phyloP scores from a whole-genome alignment of 2,888 invertebrate species.

The Julus scanicus region DNA sequence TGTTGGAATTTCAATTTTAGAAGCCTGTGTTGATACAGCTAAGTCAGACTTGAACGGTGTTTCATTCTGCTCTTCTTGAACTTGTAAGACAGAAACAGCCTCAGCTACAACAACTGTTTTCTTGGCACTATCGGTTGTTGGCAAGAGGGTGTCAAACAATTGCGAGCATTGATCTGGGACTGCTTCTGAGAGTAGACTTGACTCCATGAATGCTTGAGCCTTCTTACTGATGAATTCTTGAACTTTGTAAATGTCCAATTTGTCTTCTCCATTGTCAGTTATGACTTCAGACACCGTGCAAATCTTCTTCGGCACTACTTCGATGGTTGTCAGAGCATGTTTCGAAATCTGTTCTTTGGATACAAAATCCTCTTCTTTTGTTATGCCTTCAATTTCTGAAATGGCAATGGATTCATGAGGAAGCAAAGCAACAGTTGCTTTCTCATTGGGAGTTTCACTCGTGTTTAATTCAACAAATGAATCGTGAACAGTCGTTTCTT shows the following conservation, averaged over 20 bases:
- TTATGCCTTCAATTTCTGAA: constrained; percentile 57
- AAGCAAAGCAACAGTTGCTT: constrained; percentile 58
- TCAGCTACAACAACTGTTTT: constrained; percentile 54
- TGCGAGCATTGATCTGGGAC: constrained; percentile 9
- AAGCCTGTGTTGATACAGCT: not conserved
- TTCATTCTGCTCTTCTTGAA: constrained; percentile 40
- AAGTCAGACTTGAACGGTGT: not conserved
- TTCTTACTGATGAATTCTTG: constrained; percentile 1
- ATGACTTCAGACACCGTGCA: constrained; percentile 59
- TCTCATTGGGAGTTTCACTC: constrained; percentile 55
- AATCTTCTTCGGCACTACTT: constrained; percentile 56
- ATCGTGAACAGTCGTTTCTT: constrained; percentile 56
- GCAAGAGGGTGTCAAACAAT: constrained; percentile 50
- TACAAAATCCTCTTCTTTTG: constrained; percentile 55
- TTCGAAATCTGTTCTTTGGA: constrained; percentile 40
- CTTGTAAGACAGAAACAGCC: constrained; percentile 50
- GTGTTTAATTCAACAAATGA: constrained; percentile 52
- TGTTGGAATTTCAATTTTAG: not conserved
- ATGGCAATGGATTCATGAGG: constrained; percentile 59
- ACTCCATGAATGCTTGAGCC: not conserved
- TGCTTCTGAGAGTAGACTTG: constrained; percentile 47
- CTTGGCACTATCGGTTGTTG: constrained; percentile 34
- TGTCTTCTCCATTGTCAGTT: constrained; percentile 57
- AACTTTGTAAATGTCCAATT: constrained; percentile 52
- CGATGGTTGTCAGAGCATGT: constrained; percentile 50